phyloP scores from a whole-genome alignment of 2,113 vertebrate species.

The Eupsittula cactorum region DNA sequence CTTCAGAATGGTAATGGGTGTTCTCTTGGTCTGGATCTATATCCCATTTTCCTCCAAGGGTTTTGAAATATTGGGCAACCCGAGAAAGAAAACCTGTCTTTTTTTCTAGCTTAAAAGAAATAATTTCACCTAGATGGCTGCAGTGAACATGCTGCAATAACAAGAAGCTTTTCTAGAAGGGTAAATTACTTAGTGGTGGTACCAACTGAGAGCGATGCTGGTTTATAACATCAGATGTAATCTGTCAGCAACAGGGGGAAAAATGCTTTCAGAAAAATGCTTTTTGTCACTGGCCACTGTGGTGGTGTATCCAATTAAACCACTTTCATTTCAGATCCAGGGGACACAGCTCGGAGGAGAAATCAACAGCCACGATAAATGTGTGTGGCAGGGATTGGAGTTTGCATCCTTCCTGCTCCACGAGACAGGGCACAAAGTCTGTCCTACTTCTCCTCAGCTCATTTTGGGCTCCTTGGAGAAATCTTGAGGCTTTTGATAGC shows the following conservation, averaged over 20 bases:
- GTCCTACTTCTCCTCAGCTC: background rate
- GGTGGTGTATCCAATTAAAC: background rate
- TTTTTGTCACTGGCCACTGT: background rate
- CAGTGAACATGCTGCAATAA: background rate
- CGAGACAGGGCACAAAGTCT: background rate
- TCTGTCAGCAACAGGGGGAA: conserved; percentile 4
- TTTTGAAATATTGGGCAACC: background rate
- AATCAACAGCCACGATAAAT: background rate
- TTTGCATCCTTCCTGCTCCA: background rate
- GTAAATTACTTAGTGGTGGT: conserved; percentile 32
- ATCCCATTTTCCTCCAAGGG: background rate
- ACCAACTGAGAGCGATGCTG: background rate
- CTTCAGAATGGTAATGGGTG: background rate
- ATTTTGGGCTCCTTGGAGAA: background rate
- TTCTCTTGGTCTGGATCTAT: background rate
- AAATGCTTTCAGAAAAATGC: conserved; percentile 27
- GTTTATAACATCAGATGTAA: conserved; percentile 49
- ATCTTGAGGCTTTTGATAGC: background rate
- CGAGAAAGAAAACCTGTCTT: background rate
- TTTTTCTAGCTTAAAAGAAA: background rate
- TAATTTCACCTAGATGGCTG: conserved; percentile 1
- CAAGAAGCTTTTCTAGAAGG: conserved; percentile 33
- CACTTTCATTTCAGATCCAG: background rate
- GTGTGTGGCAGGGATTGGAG: background rate
- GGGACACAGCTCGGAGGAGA: background rate